Conservation (phyloP, 2,888 invertebrate genomes). For the Agrotis ipsilon region DNA sequence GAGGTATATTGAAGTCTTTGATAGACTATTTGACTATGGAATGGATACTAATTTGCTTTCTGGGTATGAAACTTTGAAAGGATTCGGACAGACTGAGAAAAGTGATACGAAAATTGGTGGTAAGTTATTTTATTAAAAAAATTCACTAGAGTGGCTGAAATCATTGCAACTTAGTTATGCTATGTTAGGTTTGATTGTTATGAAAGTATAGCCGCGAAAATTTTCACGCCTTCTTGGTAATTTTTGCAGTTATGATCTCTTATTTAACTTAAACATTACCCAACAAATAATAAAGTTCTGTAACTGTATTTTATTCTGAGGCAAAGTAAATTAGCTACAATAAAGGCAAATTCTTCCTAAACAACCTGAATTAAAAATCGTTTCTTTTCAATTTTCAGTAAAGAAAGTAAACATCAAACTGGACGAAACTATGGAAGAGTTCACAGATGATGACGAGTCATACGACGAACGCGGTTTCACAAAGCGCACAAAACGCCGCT, state of each 20-base stretch:
- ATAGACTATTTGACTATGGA: conserved; percentile 87
- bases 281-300: too few species aligned
- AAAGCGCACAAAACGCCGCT: conserved; percentile 71
- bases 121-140: conserved; percentile 57
- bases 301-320: too few species aligned
- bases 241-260: too few species aligned
- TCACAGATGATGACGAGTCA: conserved; percentile 71
- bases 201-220: too few species aligned
- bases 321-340: too few species aligned
- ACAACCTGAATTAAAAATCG: background rate
- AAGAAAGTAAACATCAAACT: conserved; percentile 77
- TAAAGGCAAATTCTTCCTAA: too few species aligned
- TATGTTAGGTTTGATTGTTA: too few species aligned
- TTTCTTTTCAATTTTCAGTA: conserved; percentile 70
- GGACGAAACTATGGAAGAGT: conserved; percentile 64
- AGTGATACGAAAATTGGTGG: conserved; percentile 73
- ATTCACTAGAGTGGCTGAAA: background rate
- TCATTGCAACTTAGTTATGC: background rate
- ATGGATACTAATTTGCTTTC: conserved; percentile 81
- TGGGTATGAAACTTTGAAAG: conserved; percentile 72
- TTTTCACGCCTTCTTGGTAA: too few species aligned
- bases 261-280: too few species aligned
- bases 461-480: conserved; percentile 76
- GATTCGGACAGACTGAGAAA: conserved; percentile 42
- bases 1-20: conserved; percentile 87